Percentiles rank a stretch among this genome's conserved stretches.
Conservation (phyloP, 2,888 invertebrate species). For the Branchinecta sandiegonensis region DNA sequence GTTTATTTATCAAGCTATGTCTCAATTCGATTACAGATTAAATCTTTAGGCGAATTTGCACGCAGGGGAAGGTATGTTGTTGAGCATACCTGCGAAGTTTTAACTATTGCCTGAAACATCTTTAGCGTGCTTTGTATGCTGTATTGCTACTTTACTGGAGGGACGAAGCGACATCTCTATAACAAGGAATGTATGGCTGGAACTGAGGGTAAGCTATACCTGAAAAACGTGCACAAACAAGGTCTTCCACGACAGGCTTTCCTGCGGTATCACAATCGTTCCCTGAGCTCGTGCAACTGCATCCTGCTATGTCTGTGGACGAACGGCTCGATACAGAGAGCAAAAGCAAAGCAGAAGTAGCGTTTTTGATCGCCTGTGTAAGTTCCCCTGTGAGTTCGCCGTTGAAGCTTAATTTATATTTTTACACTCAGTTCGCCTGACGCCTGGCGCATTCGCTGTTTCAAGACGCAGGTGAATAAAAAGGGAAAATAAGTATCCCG, state of each 20-base stretch:
- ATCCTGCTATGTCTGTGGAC: neutral
- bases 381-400: too few species aligned
- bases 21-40: too few species aligned
- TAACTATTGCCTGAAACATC: slow-evolving; percentile 6
- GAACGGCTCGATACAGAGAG: neutral
- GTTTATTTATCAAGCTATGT: too few species aligned
- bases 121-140: neutral
- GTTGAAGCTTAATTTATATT: too few species aligned
- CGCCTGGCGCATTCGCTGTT: too few species aligned
- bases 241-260: neutral
- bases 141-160: slow-evolving; percentile 13
- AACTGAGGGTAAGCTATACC: slow-evolving; percentile 14
- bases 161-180: slow-evolving; percentile 6
- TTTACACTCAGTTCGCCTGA: too few species aligned
- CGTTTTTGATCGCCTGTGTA: too few species aligned
- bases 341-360: neutral
- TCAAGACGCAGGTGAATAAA: too few species aligned
- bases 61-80: neutral
- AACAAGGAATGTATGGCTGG: neutral
- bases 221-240: neutral
- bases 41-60: too few species aligned
- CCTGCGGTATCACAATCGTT: neutral
- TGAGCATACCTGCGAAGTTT: slow-evolving; percentile 11
- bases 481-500: too few species aligned
- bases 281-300: neutral